These are phyloP conservation scores for Chouioia cunea DNA, from an alignment of 2,888 invertebrate species.

Conservation along the genomic window DNA sequence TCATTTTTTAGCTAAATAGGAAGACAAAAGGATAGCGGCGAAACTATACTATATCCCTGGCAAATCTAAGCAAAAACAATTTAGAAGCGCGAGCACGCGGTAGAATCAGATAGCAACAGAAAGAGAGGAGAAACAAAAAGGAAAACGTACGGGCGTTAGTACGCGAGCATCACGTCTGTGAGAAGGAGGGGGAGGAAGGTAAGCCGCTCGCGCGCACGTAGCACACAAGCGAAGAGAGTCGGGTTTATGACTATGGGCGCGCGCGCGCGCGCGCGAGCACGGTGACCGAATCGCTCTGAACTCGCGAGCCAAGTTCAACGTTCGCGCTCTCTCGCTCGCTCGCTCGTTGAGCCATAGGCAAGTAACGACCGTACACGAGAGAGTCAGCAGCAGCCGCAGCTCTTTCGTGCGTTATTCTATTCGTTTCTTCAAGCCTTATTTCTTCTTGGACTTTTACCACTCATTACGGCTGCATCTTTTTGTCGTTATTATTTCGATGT, in stretches of 20 bases:
- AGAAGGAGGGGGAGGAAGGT: background rate
- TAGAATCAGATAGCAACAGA: slow-evolving; percentile 5
- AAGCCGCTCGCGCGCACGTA: background rate
- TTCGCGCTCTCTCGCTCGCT: slow-evolving; percentile 22
- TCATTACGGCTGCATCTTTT: too few relatives aligned
- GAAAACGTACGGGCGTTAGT: slow-evolving; percentile 14
- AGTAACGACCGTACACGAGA: too few relatives aligned
- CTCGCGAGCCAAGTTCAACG: slow-evolving; percentile 42
- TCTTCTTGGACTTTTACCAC: too few relatives aligned
- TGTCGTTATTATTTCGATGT: too few relatives aligned
- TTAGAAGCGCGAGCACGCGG: too few relatives aligned
- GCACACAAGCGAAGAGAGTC: background rate
- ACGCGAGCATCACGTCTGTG: background rate
- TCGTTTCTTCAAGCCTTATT: too few relatives aligned
- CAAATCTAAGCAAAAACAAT: too few relatives aligned
- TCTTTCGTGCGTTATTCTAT: too few relatives aligned
- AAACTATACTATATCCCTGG: too few relatives aligned
- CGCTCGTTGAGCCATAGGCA: background rate
- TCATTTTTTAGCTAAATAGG: too few relatives aligned
- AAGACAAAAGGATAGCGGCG: too few relatives aligned
- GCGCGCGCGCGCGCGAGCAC: background rate
- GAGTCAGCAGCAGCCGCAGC: too few relatives aligned
- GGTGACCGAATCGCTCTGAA: slow-evolving; percentile 45
- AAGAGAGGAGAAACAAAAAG: slow-evolving; percentile 23
- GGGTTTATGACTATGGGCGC: background rate